These are phyloP conservation scores for mouse (Mus musculus) DNA, from an alignment of 2,113 vertebrate genomes.

Conservation along the genomic window DNA sequence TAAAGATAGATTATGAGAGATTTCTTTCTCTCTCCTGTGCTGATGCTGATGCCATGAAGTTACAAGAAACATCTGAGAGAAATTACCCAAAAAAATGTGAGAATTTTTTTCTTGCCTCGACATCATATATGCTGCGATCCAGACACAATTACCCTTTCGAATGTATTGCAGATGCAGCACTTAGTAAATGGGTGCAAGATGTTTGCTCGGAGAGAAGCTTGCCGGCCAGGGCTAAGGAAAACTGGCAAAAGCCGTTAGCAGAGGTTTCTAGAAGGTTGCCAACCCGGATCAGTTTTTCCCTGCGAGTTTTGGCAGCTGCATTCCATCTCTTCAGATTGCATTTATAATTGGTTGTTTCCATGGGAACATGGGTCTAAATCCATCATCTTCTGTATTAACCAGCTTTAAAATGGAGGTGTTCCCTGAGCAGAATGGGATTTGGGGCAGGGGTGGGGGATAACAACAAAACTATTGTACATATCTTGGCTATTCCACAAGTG, in stretches of 20 bases:
- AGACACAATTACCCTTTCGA: conserved; percentile 87
- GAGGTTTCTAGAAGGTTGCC: conserved; percentile 78
- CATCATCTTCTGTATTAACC: conserved; percentile 77
- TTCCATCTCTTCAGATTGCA: conserved; percentile 81
- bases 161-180: conserved; percentile 87
- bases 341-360: conserved; percentile 84
- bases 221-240: conserved; percentile 71
- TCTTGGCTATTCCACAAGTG: neutral
- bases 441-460: conserved; percentile 28
- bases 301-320: conserved; percentile 83
- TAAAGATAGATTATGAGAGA: neutral
- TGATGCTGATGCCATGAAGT: conserved; percentile 78
- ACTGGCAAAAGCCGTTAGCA: conserved; percentile 78
- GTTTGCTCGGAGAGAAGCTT: conserved; percentile 82
- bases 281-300: conserved; percentile 72
- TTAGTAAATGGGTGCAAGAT: conserved; percentile 88
- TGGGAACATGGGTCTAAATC: conserved; percentile 76
- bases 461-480: conserved; percentile 65
- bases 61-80: conserved; percentile 85
- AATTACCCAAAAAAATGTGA: conserved; percentile 82
- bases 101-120: conserved; percentile 83
- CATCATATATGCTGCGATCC: conserved; percentile 84
- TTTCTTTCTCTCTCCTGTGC: conserved; percentile 44
- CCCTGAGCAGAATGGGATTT: conserved; percentile 73
- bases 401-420: conserved; percentile 77